Base-by-base conservation (phyloP, 2,888 invertebrate species). In the Pammene aurita region DNA sequence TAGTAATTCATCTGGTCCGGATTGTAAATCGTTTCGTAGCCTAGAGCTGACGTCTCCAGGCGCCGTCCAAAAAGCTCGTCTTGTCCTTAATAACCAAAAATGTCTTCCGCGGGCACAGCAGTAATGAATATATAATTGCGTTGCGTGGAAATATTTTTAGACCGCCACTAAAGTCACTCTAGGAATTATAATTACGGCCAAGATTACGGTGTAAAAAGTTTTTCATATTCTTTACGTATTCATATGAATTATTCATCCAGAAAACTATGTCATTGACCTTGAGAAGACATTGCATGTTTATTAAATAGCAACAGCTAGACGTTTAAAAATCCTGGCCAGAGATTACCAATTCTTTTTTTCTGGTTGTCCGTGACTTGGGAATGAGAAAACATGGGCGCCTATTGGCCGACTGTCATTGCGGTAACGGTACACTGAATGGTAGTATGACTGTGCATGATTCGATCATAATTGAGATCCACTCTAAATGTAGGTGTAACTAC, bases 101-200 rank as follows among this genome's bases (percentile, higher is more conserved):
- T 83, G 80, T 78, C 82, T 78, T 75, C 84, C 83, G 80, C 81
- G 74, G 83, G 82, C 84, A 74, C 72, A 73, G 70, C 71, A 71
- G 76, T 91, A 90, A 91, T 90, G 90, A 89, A 88, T 88, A 91
- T 89, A 88, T 91, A 90, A 92, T 92, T 91, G 88, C 86, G 77
- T 91, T 90, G 88, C 86, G 77, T 83, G 77, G 84, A 86, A 87
- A 85, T 84, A 84, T 85, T 84, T 80, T 77, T 76, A 81, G 78
- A 76, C 75, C 74, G 58, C 61, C 69, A 78, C 77, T 74, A 78
- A 78, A 78, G 78, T 79, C 73, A 74, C 76, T 80, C 79, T 81
- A 82, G 82, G 77, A 77, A 72, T 77, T 81, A 84, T 80, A 79
- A 89, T 88, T 85, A 81, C 75, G 71, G 55, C 64, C 66, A 77